Conservation (phyloP, 2,113 vertebrate species). For the Clarias batrachus region DNA sequence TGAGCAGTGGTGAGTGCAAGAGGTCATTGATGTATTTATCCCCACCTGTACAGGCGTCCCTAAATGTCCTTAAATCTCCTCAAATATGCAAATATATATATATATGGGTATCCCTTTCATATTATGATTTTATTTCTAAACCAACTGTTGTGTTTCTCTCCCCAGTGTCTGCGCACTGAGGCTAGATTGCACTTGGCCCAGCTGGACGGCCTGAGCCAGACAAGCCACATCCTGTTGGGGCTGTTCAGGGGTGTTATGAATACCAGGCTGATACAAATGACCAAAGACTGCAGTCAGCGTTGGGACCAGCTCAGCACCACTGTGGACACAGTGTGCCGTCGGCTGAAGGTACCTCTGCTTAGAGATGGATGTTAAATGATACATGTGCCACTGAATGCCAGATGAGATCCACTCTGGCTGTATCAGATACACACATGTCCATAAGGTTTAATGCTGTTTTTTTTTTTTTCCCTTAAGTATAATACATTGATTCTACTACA, state of each 20-base stretch:
- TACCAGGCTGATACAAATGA: constrained; percentile 55
- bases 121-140: not conserved
- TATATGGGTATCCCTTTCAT: constrained; percentile 12
- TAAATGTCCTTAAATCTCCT: not conserved
- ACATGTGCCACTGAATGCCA: not conserved
- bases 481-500: not conserved
- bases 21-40: not conserved
- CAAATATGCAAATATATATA: not conserved
- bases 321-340: constrained; percentile 55
- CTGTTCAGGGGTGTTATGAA: constrained; percentile 57
- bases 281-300: constrained; percentile 63
- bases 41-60: not conserved
- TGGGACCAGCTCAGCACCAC: constrained; percentile 66
- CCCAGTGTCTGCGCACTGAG: constrained; percentile 66
- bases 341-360: constrained; percentile 63
- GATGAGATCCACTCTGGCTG: not conserved
- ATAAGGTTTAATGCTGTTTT: not conserved
- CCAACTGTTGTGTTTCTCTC: not conserved
- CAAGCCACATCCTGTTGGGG: constrained; percentile 61
- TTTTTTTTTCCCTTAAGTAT: not conserved
- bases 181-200: constrained; percentile 61
- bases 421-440: not conserved
- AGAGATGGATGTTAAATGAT: not conserved
- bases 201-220: constrained; percentile 69
- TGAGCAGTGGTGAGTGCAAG: not conserved